Evolutionary conservation across 2,888 invertebrate genomes (phyloP).

Genomic region (Agrotis segetum): DNA sequence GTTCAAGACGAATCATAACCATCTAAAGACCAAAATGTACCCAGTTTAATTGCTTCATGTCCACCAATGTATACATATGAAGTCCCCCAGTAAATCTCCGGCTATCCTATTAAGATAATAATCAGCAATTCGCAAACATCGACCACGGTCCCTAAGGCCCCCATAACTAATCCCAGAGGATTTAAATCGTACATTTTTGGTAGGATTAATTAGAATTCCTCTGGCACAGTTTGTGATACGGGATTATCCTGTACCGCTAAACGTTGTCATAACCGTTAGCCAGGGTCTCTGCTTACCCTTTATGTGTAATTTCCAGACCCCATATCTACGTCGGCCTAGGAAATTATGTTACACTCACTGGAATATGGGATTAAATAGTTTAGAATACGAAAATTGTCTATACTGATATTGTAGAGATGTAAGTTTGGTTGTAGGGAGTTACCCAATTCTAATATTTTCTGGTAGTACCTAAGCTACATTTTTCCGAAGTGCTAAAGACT

Average conservation of each 20-base stretch:
- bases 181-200: constrained; percentile 81
- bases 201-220: constrained; percentile 77
- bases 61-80: constrained; percentile 51
- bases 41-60: constrained; percentile 49
- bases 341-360: constrained; percentile 52
- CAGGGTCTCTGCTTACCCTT: constrained; percentile 48
- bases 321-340: constrained; percentile 52
- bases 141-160: constrained; percentile 71
- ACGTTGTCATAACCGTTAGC: constrained; percentile 62
- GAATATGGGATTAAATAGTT: constrained; percentile 56
- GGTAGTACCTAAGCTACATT: too few relatives aligned
- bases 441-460: too few relatives aligned
- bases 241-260: constrained; percentile 63
- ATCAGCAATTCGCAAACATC: constrained; percentile 85
- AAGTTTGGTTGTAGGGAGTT: too few relatives aligned
- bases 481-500: too few relatives aligned
- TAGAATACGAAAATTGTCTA: constrained; percentile 36
- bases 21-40: constrained; percentile 27
- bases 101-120: constrained; percentile 87
- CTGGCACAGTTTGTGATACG: constrained; percentile 68
- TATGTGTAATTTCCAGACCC: constrained; percentile 56
- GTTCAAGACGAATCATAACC: neutral
- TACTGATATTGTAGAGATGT: too few relatives aligned
- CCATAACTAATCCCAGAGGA: constrained; percentile 68
- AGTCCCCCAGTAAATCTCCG: constrained; percentile 79